Percentiles rank a stretch among this genome's conserved stretches.
phyloP scores from a whole-genome alignment of 2,113 vertebrate species.

The Erythrolamprus reginae region DNA sequence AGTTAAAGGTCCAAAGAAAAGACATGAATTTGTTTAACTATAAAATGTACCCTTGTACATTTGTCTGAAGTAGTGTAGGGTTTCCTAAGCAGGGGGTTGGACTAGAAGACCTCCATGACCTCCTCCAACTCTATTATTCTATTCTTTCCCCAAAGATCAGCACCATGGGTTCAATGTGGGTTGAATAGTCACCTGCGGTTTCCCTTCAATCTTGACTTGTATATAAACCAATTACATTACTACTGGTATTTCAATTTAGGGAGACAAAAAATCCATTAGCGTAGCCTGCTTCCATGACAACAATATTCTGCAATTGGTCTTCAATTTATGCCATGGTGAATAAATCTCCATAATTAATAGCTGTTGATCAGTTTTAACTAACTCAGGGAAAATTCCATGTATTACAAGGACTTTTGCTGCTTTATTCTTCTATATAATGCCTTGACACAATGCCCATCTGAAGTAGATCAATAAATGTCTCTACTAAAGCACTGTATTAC shows the following conservation, averaged over 20 bases:
- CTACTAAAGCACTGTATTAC: not conserved
- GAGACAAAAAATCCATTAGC: not conserved
- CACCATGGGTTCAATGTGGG: not conserved
- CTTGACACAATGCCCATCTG: not conserved
- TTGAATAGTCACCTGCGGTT: not conserved
- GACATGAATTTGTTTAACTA: not conserved
- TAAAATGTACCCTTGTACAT: not conserved
- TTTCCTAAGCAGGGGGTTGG: no score
- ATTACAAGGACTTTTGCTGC: not conserved
- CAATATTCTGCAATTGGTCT: not conserved
- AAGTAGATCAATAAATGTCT: not conserved
- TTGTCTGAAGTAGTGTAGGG: no score
- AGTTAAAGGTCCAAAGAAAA: not conserved
- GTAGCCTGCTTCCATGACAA: slow-evolving; percentile 3
- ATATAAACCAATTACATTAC: not conserved
- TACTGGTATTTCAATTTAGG: not conserved
- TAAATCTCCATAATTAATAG: not conserved
- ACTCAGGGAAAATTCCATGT: not conserved
- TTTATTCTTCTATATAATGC: not conserved
- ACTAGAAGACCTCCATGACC: no score
- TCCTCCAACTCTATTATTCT: no score
- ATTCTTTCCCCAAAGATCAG: not conserved
- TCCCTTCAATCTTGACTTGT: not conserved
- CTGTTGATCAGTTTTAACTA: not conserved
- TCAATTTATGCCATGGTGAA: not conserved